Evolutionary conservation across 2,113 vertebrate genomes (phyloP), one percentile per base, ranked within the genome.

Genomic region (Tylochromis polylepis): DNA sequence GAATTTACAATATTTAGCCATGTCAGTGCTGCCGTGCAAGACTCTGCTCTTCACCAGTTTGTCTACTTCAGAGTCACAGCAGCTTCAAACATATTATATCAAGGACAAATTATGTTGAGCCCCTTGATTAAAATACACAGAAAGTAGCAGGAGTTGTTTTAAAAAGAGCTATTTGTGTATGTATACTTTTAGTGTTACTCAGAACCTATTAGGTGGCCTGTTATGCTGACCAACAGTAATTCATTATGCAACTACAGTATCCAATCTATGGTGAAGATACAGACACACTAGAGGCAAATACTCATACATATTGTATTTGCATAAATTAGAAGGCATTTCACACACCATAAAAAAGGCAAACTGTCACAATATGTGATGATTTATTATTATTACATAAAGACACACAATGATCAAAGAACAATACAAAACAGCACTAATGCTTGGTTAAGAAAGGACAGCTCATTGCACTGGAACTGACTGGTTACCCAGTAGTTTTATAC

Each of bases 1-100:
- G 38, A 79, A 86, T 81, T 92, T 27, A 85, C 70, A 62, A 88
- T 89, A 88, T 87, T 91, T 82, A 86, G 57, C 82, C 78, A 67
- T 38, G 81, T 87, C 75, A 75, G 86, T 75, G 29, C 88, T 92
- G 58, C 60, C 56, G 70, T 80, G 59, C 75, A 53, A 70, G n/a
- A 24, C 6, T 36, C 8, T 24, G n/a, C 38, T 87, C 59, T 16
- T 80, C 46, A 70, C 20, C 81, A 49, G 34, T 20, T 27, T 41
- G 46, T 88, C 24, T 59, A 31, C 49, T 49, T 85, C 62, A 62
- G 62, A 87, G 82, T 86, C 56, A 80, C 79, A 77, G 67, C 16
- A 83, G 11, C 8, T 38, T 22, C 15, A 81, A 18, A 2, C 14
- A 1, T 29, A 72, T 24, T 24, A 46, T 49, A 49, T 18, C 22